These are phyloP conservation scores for Vultur gryphus DNA, from an alignment of 2,797 vertebrate species.

Conservation along the genomic window DNA sequence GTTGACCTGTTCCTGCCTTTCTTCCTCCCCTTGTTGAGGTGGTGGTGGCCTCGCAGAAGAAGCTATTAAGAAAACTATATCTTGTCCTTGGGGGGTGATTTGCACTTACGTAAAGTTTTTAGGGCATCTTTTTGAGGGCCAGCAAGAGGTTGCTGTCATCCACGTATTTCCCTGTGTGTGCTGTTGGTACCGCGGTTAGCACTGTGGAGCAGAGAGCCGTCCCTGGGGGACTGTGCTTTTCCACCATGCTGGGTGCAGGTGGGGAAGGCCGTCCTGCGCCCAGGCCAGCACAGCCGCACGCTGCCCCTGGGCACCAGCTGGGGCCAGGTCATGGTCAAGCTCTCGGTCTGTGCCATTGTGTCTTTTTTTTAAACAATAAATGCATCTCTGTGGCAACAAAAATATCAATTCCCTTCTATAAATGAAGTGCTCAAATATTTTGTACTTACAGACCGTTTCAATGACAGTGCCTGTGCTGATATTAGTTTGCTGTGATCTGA, in stretches of 20 bases:
- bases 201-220: neutral
- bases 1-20: neutral
- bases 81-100: neutral
- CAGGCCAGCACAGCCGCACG: fast-evolving
- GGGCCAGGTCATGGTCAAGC: neutral
- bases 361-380: neutral
- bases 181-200: neutral
- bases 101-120: neutral
- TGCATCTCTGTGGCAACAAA: neutral
- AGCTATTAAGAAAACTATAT: neutral
- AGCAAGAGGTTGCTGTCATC: neutral
- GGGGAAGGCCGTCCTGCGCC: fast-evolving
- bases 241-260: neutral
- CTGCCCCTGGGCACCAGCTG: neutral
- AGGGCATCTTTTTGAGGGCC: neutral
- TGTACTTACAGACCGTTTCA: neutral
- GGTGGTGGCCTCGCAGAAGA: neutral
- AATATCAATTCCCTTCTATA: neutral
- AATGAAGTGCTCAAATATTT: neutral
- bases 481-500: neutral
- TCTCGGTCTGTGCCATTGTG: neutral
- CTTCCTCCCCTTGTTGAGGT: neutral
- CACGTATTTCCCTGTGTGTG: fast-evolving
- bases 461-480: neutral
- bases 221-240: neutral